A percentile compares a stretch with the other conserved stretches of the same genome.
These are phyloP conservation scores for Spisula solida DNA, from an alignment of 2,888 invertebrate species.

Conservation along the genomic window DNA sequence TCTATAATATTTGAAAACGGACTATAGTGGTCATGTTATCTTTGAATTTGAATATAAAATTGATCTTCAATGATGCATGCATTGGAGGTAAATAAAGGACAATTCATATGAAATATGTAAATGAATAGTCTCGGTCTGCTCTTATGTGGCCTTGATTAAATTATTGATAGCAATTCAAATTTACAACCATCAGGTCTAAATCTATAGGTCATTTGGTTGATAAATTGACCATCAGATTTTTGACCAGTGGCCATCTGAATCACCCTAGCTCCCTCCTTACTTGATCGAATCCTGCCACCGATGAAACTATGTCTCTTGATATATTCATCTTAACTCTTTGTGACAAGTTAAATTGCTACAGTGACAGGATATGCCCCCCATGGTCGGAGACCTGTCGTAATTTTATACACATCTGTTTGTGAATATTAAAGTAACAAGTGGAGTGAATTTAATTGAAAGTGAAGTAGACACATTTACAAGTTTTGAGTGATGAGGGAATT, in stretches of 20 bases:
- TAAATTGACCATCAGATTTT: background rate
- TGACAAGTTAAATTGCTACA: background rate
- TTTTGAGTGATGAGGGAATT: background rate
- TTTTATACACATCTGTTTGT: background rate
- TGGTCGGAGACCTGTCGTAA: slow-evolving; percentile 7
- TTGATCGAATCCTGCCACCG: background rate
- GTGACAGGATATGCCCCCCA: slow-evolving; percentile 14
- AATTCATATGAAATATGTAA: slow-evolving; percentile 10
- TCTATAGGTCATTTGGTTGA: background rate
- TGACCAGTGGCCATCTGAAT: background rate
- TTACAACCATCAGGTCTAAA: background rate
- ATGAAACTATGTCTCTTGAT: background rate
- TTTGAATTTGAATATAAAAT: too few relatives aligned
- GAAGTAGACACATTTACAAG: background rate
- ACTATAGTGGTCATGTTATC: too few relatives aligned
- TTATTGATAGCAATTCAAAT: background rate
- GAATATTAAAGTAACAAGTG: background rate
- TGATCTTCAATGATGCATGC: background rate
- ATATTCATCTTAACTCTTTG: background rate
- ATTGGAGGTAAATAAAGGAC: background rate
- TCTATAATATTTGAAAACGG: too few relatives aligned
- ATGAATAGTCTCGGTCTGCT: background rate
- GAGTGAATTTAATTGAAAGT: slow-evolving; percentile 12
- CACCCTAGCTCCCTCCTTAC: background rate
- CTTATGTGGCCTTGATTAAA: background rate